phyloP scores from a whole-genome alignment of 2,113 vertebrate genomes.

The Oncorhynchus clarkii region DNA sequence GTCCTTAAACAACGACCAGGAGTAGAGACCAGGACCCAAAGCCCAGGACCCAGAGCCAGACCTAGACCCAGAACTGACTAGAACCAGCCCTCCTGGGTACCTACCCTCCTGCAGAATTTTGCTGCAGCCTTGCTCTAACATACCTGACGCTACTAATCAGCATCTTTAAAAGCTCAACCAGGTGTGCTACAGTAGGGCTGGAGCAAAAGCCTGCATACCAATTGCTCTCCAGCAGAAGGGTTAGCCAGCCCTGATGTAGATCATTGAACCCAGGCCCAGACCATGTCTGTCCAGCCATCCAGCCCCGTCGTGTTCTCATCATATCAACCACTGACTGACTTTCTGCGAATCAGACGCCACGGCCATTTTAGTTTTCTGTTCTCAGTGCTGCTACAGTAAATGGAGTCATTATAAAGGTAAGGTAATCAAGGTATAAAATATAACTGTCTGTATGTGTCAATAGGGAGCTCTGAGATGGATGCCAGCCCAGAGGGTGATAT shows the following conservation, averaged over 20 bases:
- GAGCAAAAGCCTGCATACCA: too few relatives aligned
- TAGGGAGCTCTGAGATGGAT: conserved; percentile 10
- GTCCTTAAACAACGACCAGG: conserved; percentile 76
- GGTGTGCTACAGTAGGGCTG: too few relatives aligned
- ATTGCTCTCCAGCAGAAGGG: too few relatives aligned
- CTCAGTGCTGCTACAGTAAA: conserved; percentile 55
- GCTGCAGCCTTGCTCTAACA: too few relatives aligned
- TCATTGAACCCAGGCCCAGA: neutral
- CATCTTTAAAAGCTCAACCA: too few relatives aligned
- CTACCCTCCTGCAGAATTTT: too few relatives aligned
- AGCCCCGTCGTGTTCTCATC: neutral
- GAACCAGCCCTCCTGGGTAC: conserved; percentile 14
- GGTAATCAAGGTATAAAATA: neutral
- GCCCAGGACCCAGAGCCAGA: conserved; percentile 12
- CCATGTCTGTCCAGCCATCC: neutral
- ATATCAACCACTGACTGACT: conserved; percentile 24
- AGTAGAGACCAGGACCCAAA: conserved; percentile 55
- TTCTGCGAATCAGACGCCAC: conserved; percentile 18
- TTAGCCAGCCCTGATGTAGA: neutral
- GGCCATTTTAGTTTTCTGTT: conserved; percentile 26
- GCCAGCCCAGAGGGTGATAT: conserved; percentile 18
- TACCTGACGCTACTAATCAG: too few relatives aligned
- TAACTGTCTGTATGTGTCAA: neutral
- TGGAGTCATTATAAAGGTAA: conserved; percentile 9
- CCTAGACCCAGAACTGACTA: neutral